These are phyloP conservation scores for Montipora efflorescens DNA, from an alignment of 64 coral and sea anemone genomes.

Conservation along the genomic window DNA sequence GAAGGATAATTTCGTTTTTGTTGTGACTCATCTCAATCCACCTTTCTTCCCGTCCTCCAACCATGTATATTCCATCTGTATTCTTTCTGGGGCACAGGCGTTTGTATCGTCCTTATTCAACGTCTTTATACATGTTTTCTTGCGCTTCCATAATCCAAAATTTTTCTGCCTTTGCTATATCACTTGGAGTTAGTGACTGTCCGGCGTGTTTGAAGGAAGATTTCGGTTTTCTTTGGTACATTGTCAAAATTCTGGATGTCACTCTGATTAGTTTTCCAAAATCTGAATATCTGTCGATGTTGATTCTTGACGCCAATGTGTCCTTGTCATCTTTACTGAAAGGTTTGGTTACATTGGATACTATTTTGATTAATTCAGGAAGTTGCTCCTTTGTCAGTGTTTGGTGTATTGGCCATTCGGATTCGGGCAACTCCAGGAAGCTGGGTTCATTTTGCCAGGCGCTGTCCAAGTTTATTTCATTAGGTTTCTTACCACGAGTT, in stretches of 20 bases:
- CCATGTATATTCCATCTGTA: neutral
- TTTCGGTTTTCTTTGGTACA: neutral
- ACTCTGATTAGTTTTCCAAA: slow-evolving; percentile 54
- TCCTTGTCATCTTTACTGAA: slow-evolving; percentile 6
- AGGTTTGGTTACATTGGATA: slow-evolving; percentile 1
- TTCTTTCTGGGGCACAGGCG: slow-evolving; percentile 41
- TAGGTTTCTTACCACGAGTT: too few species aligned
- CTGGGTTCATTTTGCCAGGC: too few species aligned
- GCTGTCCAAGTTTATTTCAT: too few species aligned
- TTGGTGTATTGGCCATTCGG: too few species aligned
- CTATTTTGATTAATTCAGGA: slow-evolving; percentile 13
- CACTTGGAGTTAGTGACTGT: slow-evolving; percentile 24
- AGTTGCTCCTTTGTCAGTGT: neutral
- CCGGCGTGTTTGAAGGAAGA: slow-evolving; percentile 46
- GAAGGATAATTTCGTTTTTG: slow-evolving; percentile 8
- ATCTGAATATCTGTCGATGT: slow-evolving; percentile 10
- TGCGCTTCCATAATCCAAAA: slow-evolving; percentile 68
- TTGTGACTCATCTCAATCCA: slow-evolving; percentile 39
- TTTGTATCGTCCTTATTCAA: slow-evolving; percentile 34
- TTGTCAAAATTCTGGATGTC: slow-evolving; percentile 1
- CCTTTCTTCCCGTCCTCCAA: neutral
- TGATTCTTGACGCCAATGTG: too few species aligned
- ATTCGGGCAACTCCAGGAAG: too few species aligned
- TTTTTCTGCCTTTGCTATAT: slow-evolving; percentile 29
- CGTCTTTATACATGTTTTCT: slow-evolving; percentile 2